Conservation (phyloP, 2,888 invertebrate genomes). For the Mylabris sibirica region DNA sequence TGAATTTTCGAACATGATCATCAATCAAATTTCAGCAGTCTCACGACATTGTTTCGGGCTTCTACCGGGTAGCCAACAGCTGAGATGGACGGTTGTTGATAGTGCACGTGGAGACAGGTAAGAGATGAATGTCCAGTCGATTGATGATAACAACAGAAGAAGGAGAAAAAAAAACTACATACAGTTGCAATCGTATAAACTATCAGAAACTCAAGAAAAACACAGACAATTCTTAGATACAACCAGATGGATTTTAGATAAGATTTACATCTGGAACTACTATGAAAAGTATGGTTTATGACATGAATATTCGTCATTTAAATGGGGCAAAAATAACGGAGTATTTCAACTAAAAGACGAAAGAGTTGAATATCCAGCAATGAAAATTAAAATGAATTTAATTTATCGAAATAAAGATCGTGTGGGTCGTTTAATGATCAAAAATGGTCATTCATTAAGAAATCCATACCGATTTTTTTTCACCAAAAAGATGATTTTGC, state of each 20-base stretch:
- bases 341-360: neutral
- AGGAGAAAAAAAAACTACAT: neutral
- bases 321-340: constrained; percentile 8
- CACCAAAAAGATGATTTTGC: neutral
- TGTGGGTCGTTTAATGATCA: neutral
- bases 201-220: neutral
- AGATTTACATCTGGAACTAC: constrained; percentile 8
- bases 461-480: neutral
- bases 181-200: constrained; percentile 1
- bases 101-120: constrained; percentile 42
- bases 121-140: constrained; percentile 48
- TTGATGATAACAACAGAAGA: constrained; percentile 46
- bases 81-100: constrained; percentile 36
- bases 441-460: neutral
- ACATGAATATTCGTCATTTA: constrained; percentile 8
- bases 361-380: neutral
- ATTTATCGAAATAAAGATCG: neutral
- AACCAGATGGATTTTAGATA: constrained; percentile 1
- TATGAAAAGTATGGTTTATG: neutral
- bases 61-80: constrained; percentile 35
- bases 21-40: constrained; percentile 37
- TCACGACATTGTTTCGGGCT: constrained; percentile 33
- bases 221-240: neutral
- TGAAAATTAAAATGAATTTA: neutral
- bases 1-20: constrained; percentile 35